Evolutionary conservation across 2,888 invertebrate species (phyloP).

Genomic region (Sarcophaga carnaria): DNA sequence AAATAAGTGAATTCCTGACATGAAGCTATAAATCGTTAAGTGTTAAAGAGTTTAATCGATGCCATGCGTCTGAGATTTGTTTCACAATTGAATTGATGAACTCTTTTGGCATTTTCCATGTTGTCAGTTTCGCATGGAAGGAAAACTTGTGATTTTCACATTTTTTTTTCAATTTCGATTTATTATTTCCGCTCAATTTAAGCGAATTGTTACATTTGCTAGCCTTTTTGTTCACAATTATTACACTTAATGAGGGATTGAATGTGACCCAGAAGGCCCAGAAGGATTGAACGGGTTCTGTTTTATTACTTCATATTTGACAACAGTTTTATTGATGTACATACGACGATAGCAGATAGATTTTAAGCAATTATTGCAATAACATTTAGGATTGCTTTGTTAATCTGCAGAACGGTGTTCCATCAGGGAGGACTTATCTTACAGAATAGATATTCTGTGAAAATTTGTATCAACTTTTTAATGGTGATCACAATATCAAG

Average conservation of each 20-base stretch:
- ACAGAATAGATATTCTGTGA: no score
- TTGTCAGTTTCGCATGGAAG: slow-evolving; percentile 17
- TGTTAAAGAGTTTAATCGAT: slow-evolving; percentile 65
- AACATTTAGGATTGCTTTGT: no score
- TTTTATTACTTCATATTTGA: slow-evolving; percentile 14
- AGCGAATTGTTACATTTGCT: slow-evolving; percentile 61
- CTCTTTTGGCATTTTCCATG: slow-evolving; percentile 27
- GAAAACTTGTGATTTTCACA: background rate
- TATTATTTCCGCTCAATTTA: slow-evolving; percentile 65
- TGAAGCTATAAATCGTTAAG: slow-evolving; percentile 18
- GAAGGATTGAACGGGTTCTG: slow-evolving; percentile 57
- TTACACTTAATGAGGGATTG: slow-evolving; percentile 31
- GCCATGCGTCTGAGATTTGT: slow-evolving; percentile 56
- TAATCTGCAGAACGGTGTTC: no score
- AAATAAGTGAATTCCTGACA: background rate
- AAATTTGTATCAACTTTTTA: no score
- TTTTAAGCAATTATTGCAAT: no score
- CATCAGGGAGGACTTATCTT: no score
- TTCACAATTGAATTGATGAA: slow-evolving; percentile 49
- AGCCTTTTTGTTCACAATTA: slow-evolving; percentile 36
- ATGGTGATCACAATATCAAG: no score
- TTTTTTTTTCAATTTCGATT: slow-evolving; percentile 22
- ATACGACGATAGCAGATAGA: background rate
- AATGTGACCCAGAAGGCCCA: slow-evolving; percentile 17
- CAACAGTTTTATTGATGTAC: background rate